Base-by-base conservation (phyloP, 1,140 invertebrate genomes). In the Apis florea region DNA sequence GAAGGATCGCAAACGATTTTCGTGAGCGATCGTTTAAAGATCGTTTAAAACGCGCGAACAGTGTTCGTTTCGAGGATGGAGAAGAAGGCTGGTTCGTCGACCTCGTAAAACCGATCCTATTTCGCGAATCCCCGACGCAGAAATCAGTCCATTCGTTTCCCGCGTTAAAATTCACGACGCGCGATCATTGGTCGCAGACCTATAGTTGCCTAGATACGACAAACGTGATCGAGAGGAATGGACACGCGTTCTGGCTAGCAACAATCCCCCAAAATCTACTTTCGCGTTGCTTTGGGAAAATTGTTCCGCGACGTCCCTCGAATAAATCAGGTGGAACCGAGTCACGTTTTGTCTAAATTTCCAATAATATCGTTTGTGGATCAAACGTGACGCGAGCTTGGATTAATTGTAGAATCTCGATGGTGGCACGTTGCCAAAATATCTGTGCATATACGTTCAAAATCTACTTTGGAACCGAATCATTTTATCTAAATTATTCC, bases 171-270 rank as follows among this genome's bases (percentile, higher is more conserved):
- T 80, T 80, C 78, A 74, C 17, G 12, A 26, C n/a, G 40, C 78
- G 61, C 53, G 40, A 19, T 12, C 40, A n/a, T 51, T 17, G 6
- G 51, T 19, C 31, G 31, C 26, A 79, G 78, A 79, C 59, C 26
- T 73, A 64, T 66, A 31, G 70, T 80, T 74, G 71, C 78, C 78
- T 74, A 74, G 78, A 80, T 74, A 66, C 51, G 17, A 17, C 51
- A 21, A 17, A 49, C 21, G 17, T 21, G 58, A 63, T 64, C 49
- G 58, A 24, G 17, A 15, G 13, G 56, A 54, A 67, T 56, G 49
- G 31, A n/a, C 54, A 53, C 51, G 31, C 56, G 54, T 8, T 59
- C 54, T 78, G 75, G 53, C 2, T 78, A 78, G 54, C 54, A 69
- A 78, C 63, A 68, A 58, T 54, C 4, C 8, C 8, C 72, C 70